Conservation (phyloP, 1,140 invertebrate genomes). For the Globodera rostochiensis region DNA sequence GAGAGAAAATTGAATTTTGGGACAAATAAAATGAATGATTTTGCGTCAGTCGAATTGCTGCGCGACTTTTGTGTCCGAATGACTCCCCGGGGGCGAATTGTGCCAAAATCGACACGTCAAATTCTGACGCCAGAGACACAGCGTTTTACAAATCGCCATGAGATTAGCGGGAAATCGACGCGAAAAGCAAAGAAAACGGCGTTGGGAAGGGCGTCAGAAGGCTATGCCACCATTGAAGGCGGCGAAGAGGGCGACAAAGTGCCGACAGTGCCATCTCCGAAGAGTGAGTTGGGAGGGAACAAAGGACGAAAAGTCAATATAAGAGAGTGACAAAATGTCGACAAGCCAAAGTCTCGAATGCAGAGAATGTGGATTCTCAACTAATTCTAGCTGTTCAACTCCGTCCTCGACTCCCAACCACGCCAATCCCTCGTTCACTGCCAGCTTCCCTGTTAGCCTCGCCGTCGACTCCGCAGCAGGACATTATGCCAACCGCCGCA, state of each 20-base stretch:
- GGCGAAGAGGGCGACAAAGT: background rate
- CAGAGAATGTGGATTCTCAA: background rate
- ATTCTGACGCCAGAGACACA: background rate
- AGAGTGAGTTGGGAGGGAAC: too few relatives aligned
- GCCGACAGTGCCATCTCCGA: too few relatives aligned
- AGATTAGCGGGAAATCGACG: background rate
- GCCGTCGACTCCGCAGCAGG: background rate
- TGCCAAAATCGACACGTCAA: background rate
- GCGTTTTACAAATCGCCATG: background rate
- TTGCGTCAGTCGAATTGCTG: background rate
- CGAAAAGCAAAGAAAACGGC: background rate
- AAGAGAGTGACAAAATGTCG: background rate
- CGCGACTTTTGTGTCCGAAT: conserved; percentile 9
- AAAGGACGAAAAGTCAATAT: too few relatives aligned
- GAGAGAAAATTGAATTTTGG: background rate
- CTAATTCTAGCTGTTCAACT: background rate
- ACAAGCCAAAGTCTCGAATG: background rate
- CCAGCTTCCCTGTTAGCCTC: background rate
- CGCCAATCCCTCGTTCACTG: conserved; percentile 2
- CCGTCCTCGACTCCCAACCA: background rate
- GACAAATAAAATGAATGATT: background rate
- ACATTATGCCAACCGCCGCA: background rate
- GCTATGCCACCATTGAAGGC: conserved; percentile 3
- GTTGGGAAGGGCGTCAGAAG: background rate
- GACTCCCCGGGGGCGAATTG: background rate